Percentiles rank a stretch among this genome's conserved stretches.
Evolutionary conservation across 2,113 vertebrate genomes (phyloP).

Genomic region (Sialia sialis): DNA sequence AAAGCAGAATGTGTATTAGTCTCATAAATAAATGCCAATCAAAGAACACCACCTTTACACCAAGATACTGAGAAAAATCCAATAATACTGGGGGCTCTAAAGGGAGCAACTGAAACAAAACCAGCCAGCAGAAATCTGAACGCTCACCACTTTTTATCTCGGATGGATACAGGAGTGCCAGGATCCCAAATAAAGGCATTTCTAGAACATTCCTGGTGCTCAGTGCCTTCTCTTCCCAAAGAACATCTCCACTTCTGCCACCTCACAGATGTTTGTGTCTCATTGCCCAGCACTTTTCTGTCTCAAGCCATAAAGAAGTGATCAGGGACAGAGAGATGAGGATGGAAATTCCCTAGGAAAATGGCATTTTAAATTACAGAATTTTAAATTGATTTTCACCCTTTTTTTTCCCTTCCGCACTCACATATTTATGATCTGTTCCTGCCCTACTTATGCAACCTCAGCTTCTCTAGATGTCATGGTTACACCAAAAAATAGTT

Average conservation of each 20-base stretch:
- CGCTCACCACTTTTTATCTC: not conserved
- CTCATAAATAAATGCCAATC: not conserved
- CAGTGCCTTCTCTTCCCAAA: not conserved
- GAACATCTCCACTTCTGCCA: not conserved
- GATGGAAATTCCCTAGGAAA: not conserved
- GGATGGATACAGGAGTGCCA: not conserved
- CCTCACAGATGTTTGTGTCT: not conserved
- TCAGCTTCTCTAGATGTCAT: not conserved
- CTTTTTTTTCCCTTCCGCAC: not conserved
- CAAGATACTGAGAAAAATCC: not conserved
- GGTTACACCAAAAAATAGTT: not conserved
- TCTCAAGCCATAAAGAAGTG: not conserved
- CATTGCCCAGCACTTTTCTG: not conserved
- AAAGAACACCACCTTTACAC: not conserved
- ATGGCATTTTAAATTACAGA: not conserved
- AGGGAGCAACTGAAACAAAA: not conserved
- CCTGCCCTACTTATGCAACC: not conserved
- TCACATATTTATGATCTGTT: not conserved
- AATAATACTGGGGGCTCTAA: not conserved
- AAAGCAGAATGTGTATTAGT: fast-evolving
- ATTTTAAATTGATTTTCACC: not conserved
- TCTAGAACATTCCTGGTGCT: not conserved
- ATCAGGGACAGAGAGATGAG: not conserved
- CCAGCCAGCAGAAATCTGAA: not conserved
- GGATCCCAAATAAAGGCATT: not conserved